Evolutionary conservation across 2,113 vertebrate species (phyloP), one percentile per base, ranked within the genome.

Genomic region (Indicator indicator): DNA sequence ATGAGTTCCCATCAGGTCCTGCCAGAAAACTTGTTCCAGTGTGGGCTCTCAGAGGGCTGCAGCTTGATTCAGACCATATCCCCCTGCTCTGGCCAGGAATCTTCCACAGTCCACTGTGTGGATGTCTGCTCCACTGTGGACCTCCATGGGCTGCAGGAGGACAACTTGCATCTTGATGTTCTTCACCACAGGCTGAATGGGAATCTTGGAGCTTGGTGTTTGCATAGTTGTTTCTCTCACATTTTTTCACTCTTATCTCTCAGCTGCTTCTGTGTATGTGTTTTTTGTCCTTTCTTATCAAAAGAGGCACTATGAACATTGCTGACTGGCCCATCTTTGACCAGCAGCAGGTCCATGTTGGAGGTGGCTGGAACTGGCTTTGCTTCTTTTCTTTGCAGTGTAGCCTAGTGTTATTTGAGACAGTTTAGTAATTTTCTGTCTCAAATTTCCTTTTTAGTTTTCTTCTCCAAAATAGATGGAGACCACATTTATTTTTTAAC

Each of bases 271-370:
- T 50, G 33, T 17, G 9, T 5, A 42, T 28, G 3, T 40, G 19
- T 9, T 48, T 70, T 50, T 77, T 56, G 40, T 33, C 56, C 30
- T 42, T 56, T 75, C 71, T 70, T 8, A 40, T 48, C 48, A 36
- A 18, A 8, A 26, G 11, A 65, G 16, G 9, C 2, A 1, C 18
- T 60, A 60, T 12, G 12, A 59, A 6, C 1, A 3, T 28, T 12
- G 1, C 12, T 30, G 36, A 72, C 9, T 38, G 6, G 44, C 6
- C 80, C 14, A 52, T 12, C 5, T 63, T 65, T 78, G 44, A 42
- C 32, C 32, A 74, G 21, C 2, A 3, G 21, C 0, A 0, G n/a
- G 26, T 67, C 12, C 5, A 3, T 50, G 40, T 18, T 65, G 42
- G 12, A 60, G 36, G 9, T 33, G 46, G 5, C 32, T 78, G 44